Evolutionary conservation across 2,888 invertebrate species (phyloP).

Genomic region (Perizoma flavofasciatum): DNA sequence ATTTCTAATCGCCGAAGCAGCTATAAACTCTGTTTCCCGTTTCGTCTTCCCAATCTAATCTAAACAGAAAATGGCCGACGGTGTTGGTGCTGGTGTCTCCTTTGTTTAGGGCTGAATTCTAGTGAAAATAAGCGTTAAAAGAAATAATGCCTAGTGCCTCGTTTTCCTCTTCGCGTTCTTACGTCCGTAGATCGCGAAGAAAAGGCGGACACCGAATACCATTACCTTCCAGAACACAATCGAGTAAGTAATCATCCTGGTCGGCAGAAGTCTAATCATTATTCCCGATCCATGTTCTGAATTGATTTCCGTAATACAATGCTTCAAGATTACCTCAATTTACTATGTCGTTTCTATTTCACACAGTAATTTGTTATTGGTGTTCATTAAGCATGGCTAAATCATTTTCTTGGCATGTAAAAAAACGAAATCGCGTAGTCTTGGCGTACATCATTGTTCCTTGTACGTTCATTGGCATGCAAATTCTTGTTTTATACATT

Average conservation of each 20-base stretch:
- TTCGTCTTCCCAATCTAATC: constrained; percentile 80
- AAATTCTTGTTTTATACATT: constrained; percentile 60
- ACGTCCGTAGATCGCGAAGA: constrained; percentile 95
- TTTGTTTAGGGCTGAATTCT: constrained; percentile 89
- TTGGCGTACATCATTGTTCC: constrained; percentile 66
- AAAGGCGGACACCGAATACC: constrained; percentile 95
- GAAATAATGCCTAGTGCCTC: constrained; percentile 97
- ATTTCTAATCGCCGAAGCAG: constrained; percentile 63
- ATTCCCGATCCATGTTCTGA: constrained; percentile 46
- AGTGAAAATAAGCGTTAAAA: constrained; percentile 81
- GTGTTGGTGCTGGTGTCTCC: constrained; percentile 91
- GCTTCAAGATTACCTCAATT: constrained; percentile 5
- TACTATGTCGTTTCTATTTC: constrained; percentile 8
- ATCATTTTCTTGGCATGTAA: constrained; percentile 32
- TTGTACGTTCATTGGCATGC: constrained; percentile 63
- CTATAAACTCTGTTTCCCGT: constrained; percentile 68
- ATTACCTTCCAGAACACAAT: constrained; percentile 91
- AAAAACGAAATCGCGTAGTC: constrained; percentile 48
- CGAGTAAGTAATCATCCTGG: constrained; percentile 87
- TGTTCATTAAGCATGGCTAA: constrained; percentile 10
- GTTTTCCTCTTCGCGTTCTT: constrained; percentile 96
- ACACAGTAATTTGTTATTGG: constrained; percentile 4
- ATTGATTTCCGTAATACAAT: constrained; percentile 41
- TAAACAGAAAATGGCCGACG: constrained; percentile 93
- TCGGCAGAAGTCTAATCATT: constrained; percentile 71